A percentile compares a stretch with the other conserved stretches of the same genome.
These are phyloP conservation scores for Xyrichtys novacula DNA, from an alignment of 2,797 vertebrate species.

Conservation along the genomic window DNA sequence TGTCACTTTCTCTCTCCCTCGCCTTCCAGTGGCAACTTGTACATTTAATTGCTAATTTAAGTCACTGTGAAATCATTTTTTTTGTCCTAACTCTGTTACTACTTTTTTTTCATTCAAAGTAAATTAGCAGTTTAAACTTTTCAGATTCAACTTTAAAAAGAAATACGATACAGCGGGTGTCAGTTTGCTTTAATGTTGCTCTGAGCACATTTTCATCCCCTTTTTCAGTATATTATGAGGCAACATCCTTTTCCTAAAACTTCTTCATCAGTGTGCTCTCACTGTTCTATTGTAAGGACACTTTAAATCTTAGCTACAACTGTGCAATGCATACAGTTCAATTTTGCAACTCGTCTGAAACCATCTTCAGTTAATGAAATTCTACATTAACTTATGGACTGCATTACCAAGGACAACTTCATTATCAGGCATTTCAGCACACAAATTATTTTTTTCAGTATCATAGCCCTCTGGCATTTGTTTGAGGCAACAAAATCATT, in stretches of 20 bases:
- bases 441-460: neutral
- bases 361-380: neutral
- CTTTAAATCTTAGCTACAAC: neutral
- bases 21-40: slow-evolving; percentile 27
- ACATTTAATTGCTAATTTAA: slow-evolving; percentile 42
- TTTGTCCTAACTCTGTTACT: slow-evolving; percentile 17
- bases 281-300: slow-evolving; percentile 1
- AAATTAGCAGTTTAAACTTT: neutral
- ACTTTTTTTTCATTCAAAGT: slow-evolving; percentile 15
- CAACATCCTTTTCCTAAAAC: neutral
- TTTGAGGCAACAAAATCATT: neutral
- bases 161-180: neutral
- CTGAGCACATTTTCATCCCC: neutral
- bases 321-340: neutral
- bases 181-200: neutral
- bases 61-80: slow-evolving; percentile 8
- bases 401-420: no score
- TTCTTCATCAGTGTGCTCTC: neutral
- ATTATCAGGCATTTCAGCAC: neutral
- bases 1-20: slow-evolving; percentile 61
- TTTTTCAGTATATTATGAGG: neutral
- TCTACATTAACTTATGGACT: no score
- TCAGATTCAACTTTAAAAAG: no score
- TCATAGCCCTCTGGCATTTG: neutral
- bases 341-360: neutral